Conservation (phyloP, 2,797 vertebrate species). For the Arnoldichthys spilopterus region DNA sequence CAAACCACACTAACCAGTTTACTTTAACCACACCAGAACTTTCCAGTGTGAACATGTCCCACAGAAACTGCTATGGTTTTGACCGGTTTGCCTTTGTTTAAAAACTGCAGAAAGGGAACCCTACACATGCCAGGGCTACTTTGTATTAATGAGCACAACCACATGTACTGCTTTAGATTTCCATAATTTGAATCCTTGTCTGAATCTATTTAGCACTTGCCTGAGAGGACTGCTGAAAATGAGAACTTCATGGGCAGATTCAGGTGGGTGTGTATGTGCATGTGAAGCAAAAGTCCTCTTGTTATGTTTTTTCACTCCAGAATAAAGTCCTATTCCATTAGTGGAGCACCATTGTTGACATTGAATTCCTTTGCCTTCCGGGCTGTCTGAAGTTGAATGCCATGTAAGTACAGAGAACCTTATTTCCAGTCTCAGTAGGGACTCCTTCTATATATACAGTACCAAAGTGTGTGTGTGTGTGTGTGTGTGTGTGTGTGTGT, state of each 20-base stretch:
- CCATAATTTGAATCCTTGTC: background rate
- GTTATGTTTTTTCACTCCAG: constrained; percentile 19
- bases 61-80: too few species aligned
- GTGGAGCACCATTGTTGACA: constrained; percentile 31
- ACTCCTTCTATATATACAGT: constrained; percentile 32
- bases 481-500: constrained; percentile 41
- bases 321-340: constrained; percentile 28
- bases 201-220: background rate
- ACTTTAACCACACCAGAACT: too few species aligned
- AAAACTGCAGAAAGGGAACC: too few species aligned
- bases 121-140: too few species aligned
- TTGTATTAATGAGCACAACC: constrained; percentile 6
- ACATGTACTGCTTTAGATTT: background rate
- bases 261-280: background rate
- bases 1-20: too few species aligned
- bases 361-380: constrained; percentile 38
- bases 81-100: too few species aligned
- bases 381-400: constrained; percentile 46
- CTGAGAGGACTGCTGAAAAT: background rate
- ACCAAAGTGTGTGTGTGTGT: constrained; percentile 37
- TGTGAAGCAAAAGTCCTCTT: constrained; percentile 19
- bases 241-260: background rate
- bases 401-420: constrained; percentile 49
- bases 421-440: constrained; percentile 40
- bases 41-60: too few species aligned